These are phyloP conservation scores for Stichopus horrens DNA, from an alignment of 53 echinoderm and acorn worm species.

Conservation along the genomic window DNA sequence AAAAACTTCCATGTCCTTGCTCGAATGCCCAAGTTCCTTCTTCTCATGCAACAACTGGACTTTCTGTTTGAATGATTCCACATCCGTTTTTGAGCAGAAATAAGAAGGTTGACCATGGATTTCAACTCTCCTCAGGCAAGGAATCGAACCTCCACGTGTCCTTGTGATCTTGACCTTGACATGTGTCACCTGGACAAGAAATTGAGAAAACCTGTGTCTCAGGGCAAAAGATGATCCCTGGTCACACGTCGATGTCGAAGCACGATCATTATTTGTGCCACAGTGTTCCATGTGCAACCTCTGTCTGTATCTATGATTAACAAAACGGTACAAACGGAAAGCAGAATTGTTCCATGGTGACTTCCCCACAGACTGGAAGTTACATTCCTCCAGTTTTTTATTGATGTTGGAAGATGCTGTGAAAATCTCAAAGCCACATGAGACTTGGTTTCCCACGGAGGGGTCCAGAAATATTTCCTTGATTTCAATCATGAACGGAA, in stretches of 20 bases:
- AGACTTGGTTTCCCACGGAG: conserved; percentile 73
- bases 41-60: not conserved
- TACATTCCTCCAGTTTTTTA: not conserved
- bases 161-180: conserved; percentile 73
- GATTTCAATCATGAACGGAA: conserved; percentile 76
- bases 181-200: conserved; percentile 66
- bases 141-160: conserved; percentile 65
- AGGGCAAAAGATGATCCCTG: not conserved
- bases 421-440: conserved; percentile 76
- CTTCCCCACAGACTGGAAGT: conserved; percentile 33
- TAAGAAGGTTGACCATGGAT: conserved; percentile 84
- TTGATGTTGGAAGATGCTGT: conserved; percentile 49
- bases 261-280: not conserved
- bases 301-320: conserved; percentile 67
- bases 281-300: conserved; percentile 25
- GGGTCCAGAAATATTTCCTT: conserved; percentile 76
- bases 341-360: not conserved
- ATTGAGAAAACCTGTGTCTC: conserved; percentile 40
- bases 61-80: conserved; percentile 45
- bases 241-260: not conserved
- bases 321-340: conserved; percentile 54
- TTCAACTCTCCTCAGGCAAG: conserved; percentile 70
- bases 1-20: not conserved
- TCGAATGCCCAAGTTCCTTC: not conserved
- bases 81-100: conserved; percentile 17